Percentiles rank a stretch among this genome's conserved stretches.
Evolutionary conservation across 2,888 invertebrate genomes (phyloP).

Genomic region (Acleris sparsana): DNA sequence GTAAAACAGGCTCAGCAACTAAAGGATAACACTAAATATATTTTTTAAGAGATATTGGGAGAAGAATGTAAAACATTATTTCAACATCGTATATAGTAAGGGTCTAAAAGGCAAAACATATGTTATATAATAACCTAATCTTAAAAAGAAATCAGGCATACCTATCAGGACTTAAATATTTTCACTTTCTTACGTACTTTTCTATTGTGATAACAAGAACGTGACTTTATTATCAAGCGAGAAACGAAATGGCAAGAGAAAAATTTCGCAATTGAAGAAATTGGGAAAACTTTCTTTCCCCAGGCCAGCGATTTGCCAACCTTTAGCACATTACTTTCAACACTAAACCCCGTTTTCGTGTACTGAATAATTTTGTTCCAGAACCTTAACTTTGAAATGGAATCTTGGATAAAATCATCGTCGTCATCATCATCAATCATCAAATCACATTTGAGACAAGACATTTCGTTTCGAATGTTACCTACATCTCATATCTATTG

Average conservation of each 20-base stretch:
- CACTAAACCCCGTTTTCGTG: slow-evolving; percentile 19
- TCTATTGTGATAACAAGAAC: slow-evolving; percentile 35
- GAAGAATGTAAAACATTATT: neutral
- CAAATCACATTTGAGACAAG: no score
- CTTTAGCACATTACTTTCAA: slow-evolving; percentile 27
- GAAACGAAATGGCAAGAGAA: slow-evolving; percentile 13
- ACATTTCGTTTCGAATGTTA: no score
- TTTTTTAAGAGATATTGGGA: no score
- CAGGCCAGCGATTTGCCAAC: slow-evolving; percentile 20
- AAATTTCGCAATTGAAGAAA: slow-evolving; percentile 26
- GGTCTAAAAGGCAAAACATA: neutral
- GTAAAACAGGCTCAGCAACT: no score
- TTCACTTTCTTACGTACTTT: slow-evolving; percentile 13
- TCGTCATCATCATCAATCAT: no score
- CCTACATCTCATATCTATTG: no score
- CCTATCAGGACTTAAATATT: slow-evolving; percentile 13
- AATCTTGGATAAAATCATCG: no score
- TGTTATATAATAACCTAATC: neutral
- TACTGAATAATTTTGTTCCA: slow-evolving; percentile 20
- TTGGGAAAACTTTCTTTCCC: slow-evolving; percentile 19
- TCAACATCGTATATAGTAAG: neutral
- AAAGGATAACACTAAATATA: no score
- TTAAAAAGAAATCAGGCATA: slow-evolving; percentile 1
- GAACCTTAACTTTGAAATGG: neutral
- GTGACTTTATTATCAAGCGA: slow-evolving; percentile 29